A percentile compares a stretch with the other conserved stretches of the same genome.
Evolutionary conservation across 2,113 vertebrate species (phyloP).

Genomic region (Oncorhynchus kisutch): DNA sequence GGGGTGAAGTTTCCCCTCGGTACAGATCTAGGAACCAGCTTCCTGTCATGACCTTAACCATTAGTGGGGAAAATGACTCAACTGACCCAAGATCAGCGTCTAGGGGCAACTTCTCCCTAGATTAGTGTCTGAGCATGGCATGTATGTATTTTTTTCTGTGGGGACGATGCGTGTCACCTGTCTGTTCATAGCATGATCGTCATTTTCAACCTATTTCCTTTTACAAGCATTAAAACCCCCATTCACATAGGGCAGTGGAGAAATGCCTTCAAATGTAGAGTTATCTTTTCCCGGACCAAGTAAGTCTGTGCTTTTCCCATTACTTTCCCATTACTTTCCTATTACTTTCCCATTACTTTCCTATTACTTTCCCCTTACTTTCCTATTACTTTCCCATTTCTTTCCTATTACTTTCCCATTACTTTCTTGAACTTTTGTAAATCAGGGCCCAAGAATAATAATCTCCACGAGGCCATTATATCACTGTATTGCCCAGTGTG

Average conservation of each 20-base stretch:
- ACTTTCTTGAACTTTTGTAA: not conserved
- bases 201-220: not conserved
- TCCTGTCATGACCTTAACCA: not conserved
- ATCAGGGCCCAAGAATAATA: not conserved
- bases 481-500: not conserved
- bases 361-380: not conserved
- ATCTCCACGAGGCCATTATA: not conserved
- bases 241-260: not conserved
- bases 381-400: not conserved
- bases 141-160: not conserved
- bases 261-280: conserved; percentile 6
- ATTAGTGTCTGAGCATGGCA: not conserved
- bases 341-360: not conserved
- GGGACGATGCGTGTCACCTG: not conserved
- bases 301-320: not conserved
- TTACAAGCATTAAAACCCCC: not conserved
- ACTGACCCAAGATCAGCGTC: too few relatives aligned
- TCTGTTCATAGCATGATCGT: not conserved
- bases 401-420: not conserved
- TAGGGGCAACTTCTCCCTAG: too few relatives aligned
- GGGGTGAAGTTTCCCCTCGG: not conserved
- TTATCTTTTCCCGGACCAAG: not conserved
- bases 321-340: not conserved
- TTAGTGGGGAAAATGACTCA: too few relatives aligned
- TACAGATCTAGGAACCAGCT: conserved; percentile 9